phyloP scores from a whole-genome alignment of 2,113 vertebrate genomes.

The Herpailurus yagouaroundi region DNA sequence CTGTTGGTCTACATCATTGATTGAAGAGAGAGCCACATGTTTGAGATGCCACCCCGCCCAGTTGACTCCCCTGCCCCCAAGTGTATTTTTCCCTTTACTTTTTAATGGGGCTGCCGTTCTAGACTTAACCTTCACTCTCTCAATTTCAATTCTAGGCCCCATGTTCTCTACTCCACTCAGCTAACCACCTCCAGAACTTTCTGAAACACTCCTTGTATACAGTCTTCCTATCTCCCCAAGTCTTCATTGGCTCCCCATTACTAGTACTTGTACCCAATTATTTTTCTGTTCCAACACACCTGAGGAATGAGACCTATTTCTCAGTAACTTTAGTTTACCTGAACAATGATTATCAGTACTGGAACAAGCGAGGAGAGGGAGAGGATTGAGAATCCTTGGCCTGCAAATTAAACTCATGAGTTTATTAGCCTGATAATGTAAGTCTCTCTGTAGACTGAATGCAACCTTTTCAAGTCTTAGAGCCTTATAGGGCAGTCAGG shows the following conservation, averaged over 20 bases:
- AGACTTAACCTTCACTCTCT: background rate
- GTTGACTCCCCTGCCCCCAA: background rate
- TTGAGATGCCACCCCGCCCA: background rate
- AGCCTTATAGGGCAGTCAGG: background rate
- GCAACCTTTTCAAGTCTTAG: background rate
- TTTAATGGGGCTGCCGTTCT: background rate
- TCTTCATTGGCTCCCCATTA: background rate
- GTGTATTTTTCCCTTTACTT: background rate
- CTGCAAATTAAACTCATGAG: background rate
- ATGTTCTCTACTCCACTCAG: background rate
- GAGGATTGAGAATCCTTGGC: background rate
- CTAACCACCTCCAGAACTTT: background rate
- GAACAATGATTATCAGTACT: background rate
- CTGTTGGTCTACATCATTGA: background rate
- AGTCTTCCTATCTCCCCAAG: background rate
- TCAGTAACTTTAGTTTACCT: background rate
- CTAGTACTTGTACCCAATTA: background rate
- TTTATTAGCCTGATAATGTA: background rate
- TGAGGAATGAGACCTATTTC: background rate
- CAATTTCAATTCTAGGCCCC: background rate
- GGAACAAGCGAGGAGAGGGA: background rate
- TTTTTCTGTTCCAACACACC: background rate
- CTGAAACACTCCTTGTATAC: background rate
- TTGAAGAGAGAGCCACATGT: background rate
- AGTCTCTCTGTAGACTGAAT: background rate